Percentiles rank a stretch among this genome's conserved stretches.
These are phyloP conservation scores for Himalopsyche japonica DNA, from an alignment of 2,888 invertebrate species.

Conservation along the genomic window DNA sequence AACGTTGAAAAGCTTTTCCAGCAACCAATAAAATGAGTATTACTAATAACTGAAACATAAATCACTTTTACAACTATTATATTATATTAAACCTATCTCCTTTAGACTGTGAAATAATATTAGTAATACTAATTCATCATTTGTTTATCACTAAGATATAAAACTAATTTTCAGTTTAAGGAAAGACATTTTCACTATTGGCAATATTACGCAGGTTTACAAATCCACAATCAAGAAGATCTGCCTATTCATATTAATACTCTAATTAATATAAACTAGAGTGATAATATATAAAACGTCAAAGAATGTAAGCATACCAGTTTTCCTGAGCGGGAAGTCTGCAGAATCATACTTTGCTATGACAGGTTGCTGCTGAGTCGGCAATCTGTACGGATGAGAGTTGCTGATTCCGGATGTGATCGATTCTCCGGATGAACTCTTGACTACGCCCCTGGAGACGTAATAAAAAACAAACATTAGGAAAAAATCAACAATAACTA, in stretches of 20 bases:
- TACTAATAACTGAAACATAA: too few relatives aligned
- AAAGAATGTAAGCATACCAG: slow-evolving; percentile 66
- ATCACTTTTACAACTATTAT: too few relatives aligned
- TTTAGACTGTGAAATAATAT: too few relatives aligned
- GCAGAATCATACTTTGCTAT: slow-evolving; percentile 54
- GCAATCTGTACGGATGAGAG: slow-evolving; percentile 72
- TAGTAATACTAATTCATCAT: too few relatives aligned
- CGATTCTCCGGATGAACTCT: slow-evolving; percentile 68
- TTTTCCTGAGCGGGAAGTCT: slow-evolving; percentile 93
- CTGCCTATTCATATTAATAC: not conserved
- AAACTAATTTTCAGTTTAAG: too few relatives aligned
- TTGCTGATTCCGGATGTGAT: slow-evolving; percentile 64
- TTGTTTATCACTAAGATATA: too few relatives aligned
- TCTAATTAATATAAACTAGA: not conserved
- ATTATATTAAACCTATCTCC: too few relatives aligned
- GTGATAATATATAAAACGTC: not conserved
- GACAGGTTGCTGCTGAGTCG: slow-evolving; percentile 57
- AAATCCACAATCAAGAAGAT: not conserved
- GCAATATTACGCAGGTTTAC: too few relatives aligned
- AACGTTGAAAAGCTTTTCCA: too few relatives aligned
- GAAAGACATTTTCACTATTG: too few relatives aligned
- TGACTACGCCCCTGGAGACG: slow-evolving; percentile 62
- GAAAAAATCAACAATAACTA: too few relatives aligned
- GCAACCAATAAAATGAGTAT: too few relatives aligned
- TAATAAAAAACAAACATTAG: not conserved